Evolutionary conservation across 2,113 vertebrate species (phyloP), one percentile per base, ranked within the genome.

Genomic region (Embiotoca jacksoni): DNA sequence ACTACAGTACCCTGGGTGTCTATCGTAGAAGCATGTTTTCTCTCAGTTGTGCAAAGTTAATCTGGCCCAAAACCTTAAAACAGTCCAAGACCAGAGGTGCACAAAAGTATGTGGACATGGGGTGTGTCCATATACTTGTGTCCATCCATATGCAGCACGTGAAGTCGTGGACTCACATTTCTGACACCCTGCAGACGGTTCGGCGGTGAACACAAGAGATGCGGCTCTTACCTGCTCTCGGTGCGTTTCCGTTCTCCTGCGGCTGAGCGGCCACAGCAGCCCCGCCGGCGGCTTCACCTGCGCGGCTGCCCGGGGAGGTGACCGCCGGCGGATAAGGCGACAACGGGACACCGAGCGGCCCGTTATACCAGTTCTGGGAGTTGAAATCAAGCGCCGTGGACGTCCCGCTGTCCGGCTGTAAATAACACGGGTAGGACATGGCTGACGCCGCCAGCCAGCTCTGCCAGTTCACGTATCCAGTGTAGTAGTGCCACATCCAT

Each of bases 401-500:
- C 11, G 82, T 59, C 6, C 80, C 89, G 6, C 50, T 72, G 31
- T 57, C 3, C n/a, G 90, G 46, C 35, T 90, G 92, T 72, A 90
- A 53, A 56, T 79, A 89, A 60, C 80, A 89, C 81, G 94, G 80
- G 86, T 68, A 70, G 86, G 94, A 78, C 93, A 94, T 49, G 88
- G 94, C 77, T 75, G 92, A 88, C 63, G 89, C 85, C 4, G 91
- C 79, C 70, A 91, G 63, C 92, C 96, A 96, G 94, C 94, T 94
- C 79, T 97, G 97, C 97, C 97, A 99, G 92, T 90, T 94, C 30
- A 96, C 91, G 85, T 96, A 96, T 6, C 96, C 96, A 75, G 94
- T 95, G 93, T 98, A 97, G 55, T 97, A 97, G 89, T 98, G 97
- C 96, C 97, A 98, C 72, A 99, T 96, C 97, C 97, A 99, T 61